Base-by-base conservation (phyloP, 2,113 vertebrate genomes). In the Rhinichthys klamathensis region DNA sequence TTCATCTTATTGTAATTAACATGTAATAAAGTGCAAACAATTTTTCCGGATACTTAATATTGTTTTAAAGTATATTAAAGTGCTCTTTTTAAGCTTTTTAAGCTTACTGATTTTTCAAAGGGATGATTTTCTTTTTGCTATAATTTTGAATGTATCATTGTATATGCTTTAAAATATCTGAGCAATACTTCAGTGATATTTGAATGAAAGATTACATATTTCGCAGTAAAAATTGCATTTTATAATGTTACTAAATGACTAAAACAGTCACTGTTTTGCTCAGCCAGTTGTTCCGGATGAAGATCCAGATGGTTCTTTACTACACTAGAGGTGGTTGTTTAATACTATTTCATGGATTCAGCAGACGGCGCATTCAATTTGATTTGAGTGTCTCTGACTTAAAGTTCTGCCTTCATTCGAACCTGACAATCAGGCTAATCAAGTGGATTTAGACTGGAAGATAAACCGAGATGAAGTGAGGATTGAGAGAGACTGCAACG, bases 381-480 rank as follows among this genome's bases (percentile, higher is more conserved):
- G 44, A n/a, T 27, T 61, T 9, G 15, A 49, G 16, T 49, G 16
- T 80, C 23, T 80, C 38, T 30, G 60, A 49, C 38, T 23, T 82
- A 58, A 69, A 82, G 56, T 46, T 46, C 7, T 82, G 44, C 8
- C 35, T 72, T 32, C 85, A 23, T 16, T 56, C 41, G 25, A 63
- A 23, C 35, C 81, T 85, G 21, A 85, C 82, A 93, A 93, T 93
- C 93, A 93, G 93, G 90, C 90, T 92, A 93, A 94, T 93, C 86
- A 79, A 84, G 46, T 79, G 49, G 91, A 89, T 85, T 83, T 90
- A 86, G 87, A 74, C 87, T 80, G 74, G 90, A 60, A 89, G 88
- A 91, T 92, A 84, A 91, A 91, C 74, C 82, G 54, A 88, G 18
- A 91, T 92, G 85, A 91, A 91, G 80, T 87, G 56, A 86, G 21